Percentiles rank a stretch among this genome's conserved stretches.
phyloP scores from a whole-genome alignment of 2,888 invertebrate species.

The Trachelus stipa region DNA sequence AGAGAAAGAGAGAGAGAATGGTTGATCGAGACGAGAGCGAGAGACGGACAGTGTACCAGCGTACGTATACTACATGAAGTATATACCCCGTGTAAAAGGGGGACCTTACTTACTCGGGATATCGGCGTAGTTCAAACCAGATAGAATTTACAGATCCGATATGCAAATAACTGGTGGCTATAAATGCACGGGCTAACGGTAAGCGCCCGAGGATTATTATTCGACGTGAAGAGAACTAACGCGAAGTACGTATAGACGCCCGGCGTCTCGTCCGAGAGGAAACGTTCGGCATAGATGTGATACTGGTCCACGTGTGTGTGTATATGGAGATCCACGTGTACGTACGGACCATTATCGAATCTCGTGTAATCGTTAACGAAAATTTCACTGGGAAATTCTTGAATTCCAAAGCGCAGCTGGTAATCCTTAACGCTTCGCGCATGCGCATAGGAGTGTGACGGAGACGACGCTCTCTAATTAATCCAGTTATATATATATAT shows the following conservation, averaged over 20 bases:
- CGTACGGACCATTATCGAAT: neutral
- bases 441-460: neutral
- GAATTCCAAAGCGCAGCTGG: neutral
- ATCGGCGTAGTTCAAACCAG: conserved; percentile 19
- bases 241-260: neutral
- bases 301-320: neutral
- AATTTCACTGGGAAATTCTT: neutral
- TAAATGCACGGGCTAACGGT: conserved; percentile 56
- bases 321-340: neutral
- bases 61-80: neutral
- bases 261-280: neutral
- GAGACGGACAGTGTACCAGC: neutral
- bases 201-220: conserved; percentile 56
- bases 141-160: conserved; percentile 58
- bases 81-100: conserved; percentile 22
- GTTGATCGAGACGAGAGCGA: neutral
- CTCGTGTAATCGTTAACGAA: neutral
- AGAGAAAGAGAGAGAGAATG: neutral
- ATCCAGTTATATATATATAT: neutral
- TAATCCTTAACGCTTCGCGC: neutral
- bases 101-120: conserved; percentile 6
- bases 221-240: conserved; percentile 33
- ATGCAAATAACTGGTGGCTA: conserved; percentile 54
- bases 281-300: neutral
- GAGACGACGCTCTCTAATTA: neutral